Percentiles rank a stretch among this genome's conserved stretches.
Conservation (phyloP, 2,797 vertebrate genomes). For the Chromis chromis region DNA sequence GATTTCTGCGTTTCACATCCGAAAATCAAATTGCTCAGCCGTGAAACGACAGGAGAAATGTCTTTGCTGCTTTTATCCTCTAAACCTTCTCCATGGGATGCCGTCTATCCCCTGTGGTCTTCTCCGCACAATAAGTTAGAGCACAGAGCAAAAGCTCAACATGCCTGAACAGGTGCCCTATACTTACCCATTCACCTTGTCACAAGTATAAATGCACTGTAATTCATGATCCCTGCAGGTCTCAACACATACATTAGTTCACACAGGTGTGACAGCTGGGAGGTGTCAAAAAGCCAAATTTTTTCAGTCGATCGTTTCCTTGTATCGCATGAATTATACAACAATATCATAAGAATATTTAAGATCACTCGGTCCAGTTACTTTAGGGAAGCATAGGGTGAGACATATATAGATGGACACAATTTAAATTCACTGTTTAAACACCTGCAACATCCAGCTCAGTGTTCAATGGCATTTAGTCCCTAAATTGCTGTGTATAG, state of each 20-base stretch:
- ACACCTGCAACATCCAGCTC: conserved; percentile 42
- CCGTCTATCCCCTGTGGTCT: conserved; percentile 21
- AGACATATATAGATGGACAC: conserved; percentile 14
- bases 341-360: conserved; percentile 19
- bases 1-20: neutral
- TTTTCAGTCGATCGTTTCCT: conserved; percentile 11
- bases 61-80: conserved; percentile 12
- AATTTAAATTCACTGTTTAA: conserved; percentile 29
- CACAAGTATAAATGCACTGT: conserved; percentile 42
- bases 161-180: conserved; percentile 63
- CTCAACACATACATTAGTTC: conserved; percentile 49
- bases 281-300: conserved; percentile 17
- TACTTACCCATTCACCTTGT: conserved; percentile 53
- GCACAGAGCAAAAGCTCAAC: conserved; percentile 46
- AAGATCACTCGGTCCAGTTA: conserved; percentile 1
- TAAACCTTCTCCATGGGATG: conserved; percentile 9
- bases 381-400: conserved; percentile 38
- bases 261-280: conserved; percentile 48
- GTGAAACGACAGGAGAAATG: neutral
- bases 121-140: conserved; percentile 22
- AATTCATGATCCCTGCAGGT: conserved; percentile 50
- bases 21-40: conserved; percentile 10
- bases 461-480: conserved; percentile 42
- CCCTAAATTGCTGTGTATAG: conserved; percentile 51
- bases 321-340: conserved; percentile 32